A percentile compares a stretch with the other conserved stretches of the same genome.
phyloP scores from a whole-genome alignment of 2,113 vertebrate genomes.

The Callorhinus ursinus region DNA sequence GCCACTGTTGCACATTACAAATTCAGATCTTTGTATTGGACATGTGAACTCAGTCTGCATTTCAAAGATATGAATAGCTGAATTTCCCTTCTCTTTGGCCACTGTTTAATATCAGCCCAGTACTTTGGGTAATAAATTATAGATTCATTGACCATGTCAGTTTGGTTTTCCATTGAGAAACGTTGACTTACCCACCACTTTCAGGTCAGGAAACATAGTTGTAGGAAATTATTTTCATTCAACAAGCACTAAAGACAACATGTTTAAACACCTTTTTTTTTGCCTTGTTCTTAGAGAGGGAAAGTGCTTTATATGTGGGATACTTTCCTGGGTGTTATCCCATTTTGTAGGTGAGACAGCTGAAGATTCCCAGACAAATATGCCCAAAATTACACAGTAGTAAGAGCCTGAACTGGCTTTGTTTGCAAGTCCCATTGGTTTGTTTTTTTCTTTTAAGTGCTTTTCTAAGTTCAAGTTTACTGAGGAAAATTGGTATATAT shows the following conservation, averaged over 20 bases:
- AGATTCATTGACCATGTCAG: neutral
- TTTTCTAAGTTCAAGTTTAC: neutral
- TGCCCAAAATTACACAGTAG: neutral
- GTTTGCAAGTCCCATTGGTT: neutral
- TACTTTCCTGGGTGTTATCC: neutral
- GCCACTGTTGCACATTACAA: neutral
- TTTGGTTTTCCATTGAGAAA: conserved; percentile 27
- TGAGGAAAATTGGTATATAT: neutral
- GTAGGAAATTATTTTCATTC: conserved; percentile 12
- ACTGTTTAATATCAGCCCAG: neutral
- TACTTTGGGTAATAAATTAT: neutral
- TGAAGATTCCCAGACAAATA: neutral
- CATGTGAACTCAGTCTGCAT: neutral
- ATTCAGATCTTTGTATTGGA: neutral
- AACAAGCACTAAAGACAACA: neutral
- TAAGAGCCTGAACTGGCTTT: neutral
- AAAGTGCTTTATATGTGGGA: neutral
- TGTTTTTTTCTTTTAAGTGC: neutral
- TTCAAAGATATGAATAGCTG: neutral
- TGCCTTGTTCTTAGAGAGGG: neutral
- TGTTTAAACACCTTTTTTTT: neutral
- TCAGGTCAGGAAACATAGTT: neutral
- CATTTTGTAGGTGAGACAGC: neutral
- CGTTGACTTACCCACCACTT: neutral
- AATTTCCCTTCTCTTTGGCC: neutral